These are phyloP conservation scores for Tortricodes alternella DNA, from an alignment of 2,888 invertebrate species.

Conservation along the genomic window DNA sequence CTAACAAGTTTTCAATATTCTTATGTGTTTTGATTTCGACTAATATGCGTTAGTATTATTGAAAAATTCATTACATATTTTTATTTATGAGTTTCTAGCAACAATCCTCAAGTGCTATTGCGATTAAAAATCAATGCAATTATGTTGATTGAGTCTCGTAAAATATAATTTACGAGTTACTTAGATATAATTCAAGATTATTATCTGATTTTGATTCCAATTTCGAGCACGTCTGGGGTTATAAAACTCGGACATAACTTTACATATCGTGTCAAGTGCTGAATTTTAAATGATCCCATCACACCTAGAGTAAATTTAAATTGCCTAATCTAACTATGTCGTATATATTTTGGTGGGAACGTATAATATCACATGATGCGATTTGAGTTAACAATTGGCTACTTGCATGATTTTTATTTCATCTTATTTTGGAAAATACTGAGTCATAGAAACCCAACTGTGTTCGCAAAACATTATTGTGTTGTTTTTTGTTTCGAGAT, in stretches of 20 bases:
- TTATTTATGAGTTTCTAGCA: background rate
- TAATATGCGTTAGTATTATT: background rate
- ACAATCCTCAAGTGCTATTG: constrained; percentile 6
- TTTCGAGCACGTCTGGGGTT: constrained; percentile 43
- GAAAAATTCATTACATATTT: constrained; percentile 1
- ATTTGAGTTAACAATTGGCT: too few relatives aligned
- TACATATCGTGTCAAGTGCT: constrained; percentile 29
- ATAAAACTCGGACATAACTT: constrained; percentile 36
- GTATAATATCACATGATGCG: background rate
- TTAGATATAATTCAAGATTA: constrained; percentile 7
- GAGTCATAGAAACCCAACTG: too few relatives aligned
- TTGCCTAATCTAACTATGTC: constrained; percentile 4
- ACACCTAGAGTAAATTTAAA: constrained; percentile 20
- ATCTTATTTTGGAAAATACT: too few relatives aligned
- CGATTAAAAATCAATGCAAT: constrained; percentile 3
- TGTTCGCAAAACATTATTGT: too few relatives aligned
- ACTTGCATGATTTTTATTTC: too few relatives aligned
- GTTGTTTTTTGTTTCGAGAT: too few relatives aligned
- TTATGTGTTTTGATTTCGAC: background rate
- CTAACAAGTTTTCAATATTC: background rate
- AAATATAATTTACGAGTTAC: constrained; percentile 12
- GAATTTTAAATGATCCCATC: constrained; percentile 11
- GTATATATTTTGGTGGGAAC: background rate
- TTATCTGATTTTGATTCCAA: constrained; percentile 37
- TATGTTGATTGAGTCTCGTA: constrained; percentile 3